phyloP scores from a whole-genome alignment of 2,113 vertebrate genomes.

The Clarias batrachus region DNA sequence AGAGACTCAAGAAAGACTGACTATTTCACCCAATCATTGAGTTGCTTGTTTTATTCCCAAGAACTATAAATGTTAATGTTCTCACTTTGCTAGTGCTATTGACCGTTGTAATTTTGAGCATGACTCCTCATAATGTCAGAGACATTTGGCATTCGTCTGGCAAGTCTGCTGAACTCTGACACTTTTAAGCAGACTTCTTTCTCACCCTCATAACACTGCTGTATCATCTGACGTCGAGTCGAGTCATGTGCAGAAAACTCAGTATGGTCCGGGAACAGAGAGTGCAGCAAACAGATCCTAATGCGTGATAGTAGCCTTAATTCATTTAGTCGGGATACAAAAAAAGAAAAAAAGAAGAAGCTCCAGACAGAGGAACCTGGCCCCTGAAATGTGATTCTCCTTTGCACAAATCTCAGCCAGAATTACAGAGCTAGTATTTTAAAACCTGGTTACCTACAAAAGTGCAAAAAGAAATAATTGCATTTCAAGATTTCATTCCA shows the following conservation, averaged over 20 bases:
- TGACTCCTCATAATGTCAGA: conserved; percentile 35
- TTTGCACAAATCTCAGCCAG: conserved; percentile 13
- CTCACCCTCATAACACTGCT: conserved; percentile 62
- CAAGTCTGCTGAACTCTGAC: conserved; percentile 58
- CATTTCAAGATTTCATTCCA: neutral
- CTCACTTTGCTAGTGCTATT: neutral
- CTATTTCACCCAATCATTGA: neutral
- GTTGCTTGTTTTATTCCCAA: neutral
- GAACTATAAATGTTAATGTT: conserved; percentile 22
- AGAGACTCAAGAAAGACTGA: neutral
- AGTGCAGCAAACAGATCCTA: neutral
- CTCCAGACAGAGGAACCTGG: neutral
- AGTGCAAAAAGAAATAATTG: no score
- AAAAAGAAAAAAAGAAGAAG: neutral
- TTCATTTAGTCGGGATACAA: neutral
- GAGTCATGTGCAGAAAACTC: neutral
- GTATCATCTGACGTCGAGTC: conserved; percentile 39
- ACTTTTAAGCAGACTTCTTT: conserved; percentile 63
- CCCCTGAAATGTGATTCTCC: neutral
- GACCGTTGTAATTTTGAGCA: conserved; percentile 47
- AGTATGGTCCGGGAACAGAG: neutral
- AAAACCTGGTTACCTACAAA: neutral
- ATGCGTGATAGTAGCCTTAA: neutral
- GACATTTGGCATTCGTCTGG: conserved; percentile 35
- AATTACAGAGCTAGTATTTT: neutral